Conservation (phyloP, 2,888 invertebrate species). For the Choreutis nemorana region DNA sequence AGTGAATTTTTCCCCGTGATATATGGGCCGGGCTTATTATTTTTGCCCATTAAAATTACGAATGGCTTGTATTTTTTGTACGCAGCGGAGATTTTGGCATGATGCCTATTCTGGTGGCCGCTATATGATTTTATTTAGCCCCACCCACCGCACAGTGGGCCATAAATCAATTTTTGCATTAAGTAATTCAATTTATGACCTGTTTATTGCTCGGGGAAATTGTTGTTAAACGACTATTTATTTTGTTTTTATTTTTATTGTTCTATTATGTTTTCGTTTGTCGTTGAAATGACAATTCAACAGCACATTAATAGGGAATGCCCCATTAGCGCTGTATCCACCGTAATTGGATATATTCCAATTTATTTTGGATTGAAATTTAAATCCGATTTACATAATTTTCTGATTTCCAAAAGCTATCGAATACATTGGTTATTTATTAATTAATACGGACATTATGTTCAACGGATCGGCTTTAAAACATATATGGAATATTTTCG, state of each 20-base stretch:
- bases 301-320: background rate
- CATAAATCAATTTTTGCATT: constrained; percentile 60
- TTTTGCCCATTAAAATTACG: constrained; percentile 58
- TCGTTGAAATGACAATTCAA: background rate
- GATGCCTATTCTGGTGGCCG: constrained; percentile 33
- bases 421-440: no score
- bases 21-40: constrained; percentile 49
- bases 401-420: no score
- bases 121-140: constrained; percentile 45
- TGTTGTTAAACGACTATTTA: constrained; percentile 48
- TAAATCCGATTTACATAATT: no score
- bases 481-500: no score
- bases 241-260: constrained; percentile 19
- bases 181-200: constrained; percentile 59
- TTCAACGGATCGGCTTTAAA: no score
- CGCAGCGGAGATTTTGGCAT: constrained; percentile 40
- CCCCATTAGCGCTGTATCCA: no score
- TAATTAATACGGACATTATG: no score
- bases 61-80: constrained; percentile 35
- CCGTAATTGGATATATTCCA: no score
- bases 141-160: constrained; percentile 23
- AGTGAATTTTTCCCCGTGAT: constrained; percentile 29
- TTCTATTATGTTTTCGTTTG: constrained; percentile 1
- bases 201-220: constrained; percentile 56
- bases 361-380: no score